phyloP scores from a whole-genome alignment of 2,888 invertebrate genomes.

The Polyommatus icarus region DNA sequence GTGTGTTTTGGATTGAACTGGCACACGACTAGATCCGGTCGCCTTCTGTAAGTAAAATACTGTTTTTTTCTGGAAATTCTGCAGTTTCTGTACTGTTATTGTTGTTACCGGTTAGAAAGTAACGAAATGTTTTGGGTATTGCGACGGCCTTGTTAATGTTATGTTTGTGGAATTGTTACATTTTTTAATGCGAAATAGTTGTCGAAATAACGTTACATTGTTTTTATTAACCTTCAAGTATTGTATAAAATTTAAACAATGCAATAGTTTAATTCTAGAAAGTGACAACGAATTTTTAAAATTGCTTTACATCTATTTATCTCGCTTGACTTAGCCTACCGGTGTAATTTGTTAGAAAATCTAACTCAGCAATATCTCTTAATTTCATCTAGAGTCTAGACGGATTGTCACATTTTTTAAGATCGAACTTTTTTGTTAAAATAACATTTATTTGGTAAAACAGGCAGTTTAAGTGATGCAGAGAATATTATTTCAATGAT shows the following conservation, averaged over 20 bases:
- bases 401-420: neutral
- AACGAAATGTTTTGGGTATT: conserved; percentile 17
- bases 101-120: conserved; percentile 30
- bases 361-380: neutral
- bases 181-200: conserved; percentile 19
- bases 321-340: neutral
- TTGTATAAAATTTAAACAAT: conserved; percentile 10
- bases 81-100: neutral
- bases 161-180: neutral
- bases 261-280: neutral
- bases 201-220: conserved; percentile 14
- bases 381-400: neutral
- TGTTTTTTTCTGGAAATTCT: neutral
- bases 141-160: neutral
- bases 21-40: conserved; percentile 5
- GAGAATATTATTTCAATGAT: too few relatives aligned
- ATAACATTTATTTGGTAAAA: neutral
- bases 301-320: neutral
- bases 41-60: neutral
- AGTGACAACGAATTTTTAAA: neutral
- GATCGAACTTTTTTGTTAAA: neutral
- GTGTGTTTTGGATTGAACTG: conserved; percentile 27
- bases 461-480: neutral
- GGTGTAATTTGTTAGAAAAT: neutral
- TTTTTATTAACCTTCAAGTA: conserved; percentile 14